Evolutionary conservation across 2,113 vertebrate species (phyloP).

Genomic region (Triplophysa tibetana): DNA sequence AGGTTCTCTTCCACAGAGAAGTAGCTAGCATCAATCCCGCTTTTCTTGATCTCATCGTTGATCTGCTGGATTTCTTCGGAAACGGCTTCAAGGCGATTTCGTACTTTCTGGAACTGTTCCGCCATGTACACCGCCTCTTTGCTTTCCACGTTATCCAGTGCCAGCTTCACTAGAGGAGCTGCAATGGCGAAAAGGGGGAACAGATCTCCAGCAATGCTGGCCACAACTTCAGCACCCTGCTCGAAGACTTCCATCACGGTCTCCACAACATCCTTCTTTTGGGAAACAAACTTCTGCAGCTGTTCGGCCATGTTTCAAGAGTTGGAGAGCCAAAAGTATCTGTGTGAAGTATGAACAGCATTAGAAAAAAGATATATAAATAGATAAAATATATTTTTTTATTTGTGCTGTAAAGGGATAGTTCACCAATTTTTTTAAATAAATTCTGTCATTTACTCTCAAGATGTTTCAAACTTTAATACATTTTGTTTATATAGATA

Average conservation of each 20-base stretch:
- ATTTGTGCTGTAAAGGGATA: no score
- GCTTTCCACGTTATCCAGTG: conserved; percentile 76
- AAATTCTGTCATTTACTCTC: no score
- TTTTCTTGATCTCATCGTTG: conserved; percentile 74
- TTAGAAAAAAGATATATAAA: background rate
- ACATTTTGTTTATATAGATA: no score
- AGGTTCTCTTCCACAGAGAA: conserved; percentile 77
- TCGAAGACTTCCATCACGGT: conserved; percentile 76
- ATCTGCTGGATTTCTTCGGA: conserved; percentile 72
- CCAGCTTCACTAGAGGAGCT: conserved; percentile 72
- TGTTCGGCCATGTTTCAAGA: conserved; percentile 64
- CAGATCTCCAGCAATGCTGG: conserved; percentile 73
- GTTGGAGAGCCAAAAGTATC: background rate
- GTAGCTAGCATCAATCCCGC: conserved; percentile 65
- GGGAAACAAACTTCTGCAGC: conserved; percentile 69
- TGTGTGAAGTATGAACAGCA: background rate
- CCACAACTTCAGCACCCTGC: conserved; percentile 72
- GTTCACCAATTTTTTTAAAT: no score
- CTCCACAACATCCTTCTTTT: conserved; percentile 75
- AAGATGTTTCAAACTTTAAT: no score
- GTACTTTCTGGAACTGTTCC: conserved; percentile 77
- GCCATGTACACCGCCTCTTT: conserved; percentile 76
- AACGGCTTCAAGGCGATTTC: conserved; percentile 70
- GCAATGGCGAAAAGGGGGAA: conserved; percentile 77
- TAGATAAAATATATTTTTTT: no score